Evolutionary conservation across 2,888 invertebrate genomes (phyloP), one percentile per base, ranked within the genome.

Genomic region (Allygus modestus): DNA sequence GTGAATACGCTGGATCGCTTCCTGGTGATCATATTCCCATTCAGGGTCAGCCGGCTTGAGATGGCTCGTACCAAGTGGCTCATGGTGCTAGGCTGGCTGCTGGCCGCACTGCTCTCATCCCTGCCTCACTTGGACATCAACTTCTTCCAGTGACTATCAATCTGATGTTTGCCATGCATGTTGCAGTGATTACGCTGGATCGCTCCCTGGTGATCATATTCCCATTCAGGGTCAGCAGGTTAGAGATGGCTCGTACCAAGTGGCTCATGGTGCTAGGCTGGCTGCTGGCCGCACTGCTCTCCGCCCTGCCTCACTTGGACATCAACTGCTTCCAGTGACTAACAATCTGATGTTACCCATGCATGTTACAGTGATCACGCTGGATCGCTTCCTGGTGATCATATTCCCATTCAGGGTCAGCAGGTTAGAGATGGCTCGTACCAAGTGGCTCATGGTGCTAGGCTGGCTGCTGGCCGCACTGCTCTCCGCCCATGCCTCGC

Each of bases 1-100:
- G 90, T 90, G 31, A 90, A 90, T 61, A 90, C 90, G 0, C 83
- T 90, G 85, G 90, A 90, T 85, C 88, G 90, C 11, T 89, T 90
- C 83, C 87, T 90, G 85, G 89, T 89, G 15, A 90, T 90, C 71
- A 89, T 89, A 77, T 90, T 90, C 86, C 90, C 90, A 58, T 90
- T 90, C 85, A 88, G 89, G 77, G 88, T 89, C 28, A 86, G 88
- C 12, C 87, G 89, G 5, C 86, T 90, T 82, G 89, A 89, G 83
- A 89, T 89, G 88, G 86, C 88, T 5, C 87, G 88, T 20, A 90
- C 89, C 0, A 85, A 88, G 12, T 77, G 88, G 26, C 85, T 90
- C 17, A 90, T 91, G 89, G 88, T 87, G 0, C 82, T 86, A 2
- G 89, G 90, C 23, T 90, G 90, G 90, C 54, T 89, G 2, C 81